Evolutionary conservation across 2,113 vertebrate genomes (phyloP), one percentile per base, ranked within the genome.

Genomic region (Malurus cyaneus): DNA sequence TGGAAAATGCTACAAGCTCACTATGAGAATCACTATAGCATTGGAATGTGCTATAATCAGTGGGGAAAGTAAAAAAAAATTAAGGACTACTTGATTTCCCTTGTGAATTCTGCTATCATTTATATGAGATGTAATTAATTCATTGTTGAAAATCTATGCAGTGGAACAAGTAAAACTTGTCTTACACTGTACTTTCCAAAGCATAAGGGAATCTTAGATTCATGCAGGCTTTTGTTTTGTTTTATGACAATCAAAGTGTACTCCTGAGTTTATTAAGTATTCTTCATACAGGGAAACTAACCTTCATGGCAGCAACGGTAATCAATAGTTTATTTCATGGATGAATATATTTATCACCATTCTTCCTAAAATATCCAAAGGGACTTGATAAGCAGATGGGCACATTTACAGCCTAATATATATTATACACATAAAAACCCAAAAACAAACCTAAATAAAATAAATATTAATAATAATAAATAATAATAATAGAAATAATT

Each of bases 121-220:
- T 97, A 96, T 95, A 53, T 95, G 95, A 97, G 94, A 94, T 96
- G 94, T 97, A 97, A 97, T 98, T 98, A 98, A 94, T 89, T 86
- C 39, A 74, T 95, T 66, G 60, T 73, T 91, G 84, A 87, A 94
- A 96, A 91, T 94, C 88, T 88, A 12, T 62, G 54, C 73, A 86
- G 87, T 85, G 65, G 65, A 93, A 95, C 88, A 81, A 91, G 79
- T 64, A 74, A 83, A 88, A 90, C 56, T 74, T 82, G 74, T 62
- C 66, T 91, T 92, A 72, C 62, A 56, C 49, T n/a, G 6, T 92
- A 76, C 18, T 84, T 83, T 94, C 70, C 20, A 57, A 80, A 70
- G 70, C 84, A 79, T 57, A 39, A 84, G 46, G 53, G 72, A 92
- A 67, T 70, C 72, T 70, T 47, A 60, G 41, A 60, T 88, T 93